Percentiles rank a stretch among this genome's conserved stretches.
Conservation (phyloP, 2,113 vertebrate species). For the Chrysochloris asiatica region DNA sequence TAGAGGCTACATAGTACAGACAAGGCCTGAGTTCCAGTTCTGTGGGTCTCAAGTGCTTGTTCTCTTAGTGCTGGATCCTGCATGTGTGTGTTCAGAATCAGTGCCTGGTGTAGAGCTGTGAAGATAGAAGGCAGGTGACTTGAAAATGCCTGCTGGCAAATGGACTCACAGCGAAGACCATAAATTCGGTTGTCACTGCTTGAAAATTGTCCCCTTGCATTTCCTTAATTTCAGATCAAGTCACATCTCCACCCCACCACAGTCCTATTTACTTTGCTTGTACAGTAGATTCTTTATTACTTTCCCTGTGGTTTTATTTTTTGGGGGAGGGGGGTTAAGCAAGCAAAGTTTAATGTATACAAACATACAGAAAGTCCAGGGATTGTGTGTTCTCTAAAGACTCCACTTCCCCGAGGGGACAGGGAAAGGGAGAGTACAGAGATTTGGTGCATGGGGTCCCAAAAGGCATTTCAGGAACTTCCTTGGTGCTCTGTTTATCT, state of each 20-base stretch:
- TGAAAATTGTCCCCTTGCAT: background rate
- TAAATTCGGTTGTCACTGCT: background rate
- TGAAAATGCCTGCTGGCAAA: background rate
- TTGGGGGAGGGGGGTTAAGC: no score
- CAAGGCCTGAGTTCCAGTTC: no score
- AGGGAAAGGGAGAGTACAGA: no score
- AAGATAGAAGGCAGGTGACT: background rate
- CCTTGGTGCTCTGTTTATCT: no score
- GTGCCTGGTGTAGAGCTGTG: background rate
- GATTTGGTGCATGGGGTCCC: no score
- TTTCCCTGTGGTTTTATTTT: background rate
- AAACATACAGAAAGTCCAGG: no score
- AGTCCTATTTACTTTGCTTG: background rate
- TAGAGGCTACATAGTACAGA: background rate
- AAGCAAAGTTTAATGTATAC: no score
- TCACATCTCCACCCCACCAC: background rate
- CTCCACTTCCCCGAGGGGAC: no score
- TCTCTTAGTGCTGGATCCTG: background rate
- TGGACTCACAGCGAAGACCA: background rate
- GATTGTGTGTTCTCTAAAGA: no score
- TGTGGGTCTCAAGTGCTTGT: background rate
- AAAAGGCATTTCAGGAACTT: no score
- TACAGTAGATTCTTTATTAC: background rate
- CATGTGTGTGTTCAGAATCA: background rate
- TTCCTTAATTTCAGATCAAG: background rate